Percentiles rank a stretch among this genome's conserved stretches.
These are phyloP conservation scores for Cotesia vestalis DNA, from an alignment of 1,140 invertebrate species.

Conservation along the genomic window DNA sequence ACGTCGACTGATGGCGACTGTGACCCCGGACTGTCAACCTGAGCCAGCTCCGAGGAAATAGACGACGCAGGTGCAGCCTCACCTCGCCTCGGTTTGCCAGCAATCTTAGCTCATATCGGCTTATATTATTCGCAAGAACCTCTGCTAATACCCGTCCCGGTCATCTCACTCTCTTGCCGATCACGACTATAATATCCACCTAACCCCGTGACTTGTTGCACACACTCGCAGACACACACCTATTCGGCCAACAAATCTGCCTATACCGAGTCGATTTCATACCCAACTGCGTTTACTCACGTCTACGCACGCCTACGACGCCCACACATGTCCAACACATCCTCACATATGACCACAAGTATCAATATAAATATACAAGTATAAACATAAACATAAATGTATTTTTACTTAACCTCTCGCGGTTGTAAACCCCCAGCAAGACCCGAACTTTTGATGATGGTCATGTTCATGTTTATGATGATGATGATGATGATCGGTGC, in stretches of 20 bases:
- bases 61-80: conserved; percentile 14
- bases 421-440: too few relatives aligned
- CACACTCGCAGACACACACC: background rate
- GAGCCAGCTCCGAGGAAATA: background rate
- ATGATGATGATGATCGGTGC: background rate
- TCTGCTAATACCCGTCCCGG: background rate
- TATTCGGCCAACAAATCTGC: too few relatives aligned
- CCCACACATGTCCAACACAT: conserved; percentile 16
- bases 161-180: background rate
- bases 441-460: too few relatives aligned
- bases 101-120: background rate
- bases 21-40: conserved; percentile 54
- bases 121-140: background rate
- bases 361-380: too few relatives aligned
- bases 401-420: conserved; percentile 4
- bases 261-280: background rate
- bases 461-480: background rate
- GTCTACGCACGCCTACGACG: conserved; percentile 17
- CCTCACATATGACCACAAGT: background rate
- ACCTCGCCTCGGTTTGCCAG: background rate
- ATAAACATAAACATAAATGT: background rate
- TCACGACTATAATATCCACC: background rate
- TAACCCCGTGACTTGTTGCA: background rate
- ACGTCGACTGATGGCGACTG: conserved; percentile 23
- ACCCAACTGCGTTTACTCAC: conserved; percentile 22